Percentiles rank a stretch among this genome's conserved stretches.
phyloP scores from a whole-genome alignment of 2,888 invertebrate species.

The Chaetoderma sp. region DNA sequence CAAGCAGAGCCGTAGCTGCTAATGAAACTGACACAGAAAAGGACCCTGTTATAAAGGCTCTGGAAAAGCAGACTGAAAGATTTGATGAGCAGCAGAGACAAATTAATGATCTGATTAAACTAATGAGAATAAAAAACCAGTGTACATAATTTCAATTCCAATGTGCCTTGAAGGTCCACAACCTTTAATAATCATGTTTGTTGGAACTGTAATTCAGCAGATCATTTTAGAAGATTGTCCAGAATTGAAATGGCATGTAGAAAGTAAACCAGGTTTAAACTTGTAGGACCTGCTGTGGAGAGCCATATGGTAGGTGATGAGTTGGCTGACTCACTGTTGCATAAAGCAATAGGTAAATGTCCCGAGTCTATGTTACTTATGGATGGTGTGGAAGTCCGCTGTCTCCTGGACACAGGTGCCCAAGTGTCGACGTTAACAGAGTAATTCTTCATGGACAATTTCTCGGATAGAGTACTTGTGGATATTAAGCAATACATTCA shows the following conservation, averaged over 20 bases:
- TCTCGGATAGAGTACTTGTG: not conserved
- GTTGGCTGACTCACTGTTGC: not conserved
- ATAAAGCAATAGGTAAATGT: constrained; percentile 16
- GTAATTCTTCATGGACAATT: constrained; percentile 11
- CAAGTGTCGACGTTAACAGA: constrained; percentile 22
- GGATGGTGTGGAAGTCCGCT: not conserved
- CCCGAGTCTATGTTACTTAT: constrained; percentile 2
- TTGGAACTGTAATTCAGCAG: not conserved
- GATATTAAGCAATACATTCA: constrained; percentile 21
- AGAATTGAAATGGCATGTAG: not conserved
- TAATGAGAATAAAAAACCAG: not conserved
- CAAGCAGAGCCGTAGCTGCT: too few species aligned
- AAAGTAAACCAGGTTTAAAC: not conserved
- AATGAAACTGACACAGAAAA: too few species aligned
- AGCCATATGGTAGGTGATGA: constrained; percentile 4
- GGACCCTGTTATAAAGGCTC: too few species aligned
- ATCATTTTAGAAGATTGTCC: not conserved
- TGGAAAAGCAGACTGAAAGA: not conserved
- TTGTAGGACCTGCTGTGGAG: constrained; percentile 2
- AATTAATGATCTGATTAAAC: not conserved
- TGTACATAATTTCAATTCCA: too few species aligned
- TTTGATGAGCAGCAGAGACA: not conserved
- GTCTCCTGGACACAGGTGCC: constrained; percentile 21
- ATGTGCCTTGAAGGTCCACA: too few species aligned
- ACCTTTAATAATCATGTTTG: too few species aligned